A percentile compares a stretch with the other conserved stretches of the same genome.
Conservation (phyloP, 2,113 vertebrate species). For the Anas platyrhynchos region DNA sequence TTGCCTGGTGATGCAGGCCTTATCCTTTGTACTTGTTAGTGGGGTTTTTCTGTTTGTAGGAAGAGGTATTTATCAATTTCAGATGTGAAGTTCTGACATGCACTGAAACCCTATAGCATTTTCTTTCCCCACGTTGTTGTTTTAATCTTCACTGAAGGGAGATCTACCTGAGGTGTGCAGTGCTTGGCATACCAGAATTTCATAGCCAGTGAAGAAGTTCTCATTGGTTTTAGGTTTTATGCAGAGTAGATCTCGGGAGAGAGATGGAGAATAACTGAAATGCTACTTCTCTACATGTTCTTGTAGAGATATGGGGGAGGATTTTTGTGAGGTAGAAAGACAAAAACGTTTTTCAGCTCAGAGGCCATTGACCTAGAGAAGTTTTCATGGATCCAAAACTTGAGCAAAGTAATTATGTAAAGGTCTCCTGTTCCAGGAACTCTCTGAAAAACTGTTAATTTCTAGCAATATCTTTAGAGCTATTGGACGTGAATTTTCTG, state of each 20-base stretch:
- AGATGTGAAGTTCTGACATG: background rate
- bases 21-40: background rate
- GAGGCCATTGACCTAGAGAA: background rate
- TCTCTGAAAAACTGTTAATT: background rate
- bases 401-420: background rate
- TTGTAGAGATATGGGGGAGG: background rate
- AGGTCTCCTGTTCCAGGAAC: background rate
- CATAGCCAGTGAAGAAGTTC: background rate
- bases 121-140: background rate
- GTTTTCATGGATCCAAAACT: background rate
- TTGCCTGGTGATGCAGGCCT: background rate
- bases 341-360: background rate
- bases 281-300: background rate
- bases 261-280: background rate
- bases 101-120: background rate
- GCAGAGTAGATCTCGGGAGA: background rate
- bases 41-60: background rate
- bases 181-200: background rate
- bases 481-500: background rate
- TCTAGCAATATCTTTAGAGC: background rate
- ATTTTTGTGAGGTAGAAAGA: background rate
- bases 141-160: constrained; percentile 1
- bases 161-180: background rate
- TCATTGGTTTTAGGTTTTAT: background rate
- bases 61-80: background rate